Percentiles rank a stretch among this genome's conserved stretches.
Conservation (phyloP, 2,113 vertebrate genomes). For the Rhinopithecus roxellana region DNA sequence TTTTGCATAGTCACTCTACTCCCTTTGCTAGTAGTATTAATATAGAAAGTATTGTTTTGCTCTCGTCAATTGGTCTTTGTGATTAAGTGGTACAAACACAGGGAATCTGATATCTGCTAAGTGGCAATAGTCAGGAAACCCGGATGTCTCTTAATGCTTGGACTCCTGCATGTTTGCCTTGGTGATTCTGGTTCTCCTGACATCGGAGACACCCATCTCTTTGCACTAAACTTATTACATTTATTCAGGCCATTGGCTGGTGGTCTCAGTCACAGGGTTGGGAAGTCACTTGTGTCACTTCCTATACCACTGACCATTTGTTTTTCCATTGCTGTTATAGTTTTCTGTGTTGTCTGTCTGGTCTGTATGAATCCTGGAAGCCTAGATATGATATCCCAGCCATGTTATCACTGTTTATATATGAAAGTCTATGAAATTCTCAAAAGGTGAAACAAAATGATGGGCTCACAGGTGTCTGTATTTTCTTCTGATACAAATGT, state of each 20-base stretch:
- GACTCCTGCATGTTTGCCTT: neutral
- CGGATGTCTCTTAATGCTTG: neutral
- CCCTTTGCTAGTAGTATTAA: neutral
- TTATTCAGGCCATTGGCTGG: neutral
- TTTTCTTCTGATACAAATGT: conserved; percentile 12
- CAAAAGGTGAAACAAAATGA: conserved; percentile 22
- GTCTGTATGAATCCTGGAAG: neutral
- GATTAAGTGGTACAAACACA: neutral
- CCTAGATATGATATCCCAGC: neutral
- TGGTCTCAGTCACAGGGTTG: neutral
- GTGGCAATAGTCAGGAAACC: neutral
- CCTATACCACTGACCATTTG: neutral
- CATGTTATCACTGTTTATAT: neutral
- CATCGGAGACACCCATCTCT: neutral
- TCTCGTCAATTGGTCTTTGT: neutral
- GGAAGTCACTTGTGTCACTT: neutral
- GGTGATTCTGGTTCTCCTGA: neutral
- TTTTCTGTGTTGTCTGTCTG: neutral
- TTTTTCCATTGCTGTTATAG: neutral
- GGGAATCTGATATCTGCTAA: neutral
- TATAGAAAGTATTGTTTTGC: neutral
- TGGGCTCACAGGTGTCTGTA: neutral
- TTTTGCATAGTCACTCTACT: neutral
- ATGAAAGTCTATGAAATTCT: neutral
- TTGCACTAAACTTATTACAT: neutral